Evolutionary conservation across 2,888 invertebrate genomes (phyloP), one percentile per base, ranked within the genome.

Genomic region (Hipparchia semele): DNA sequence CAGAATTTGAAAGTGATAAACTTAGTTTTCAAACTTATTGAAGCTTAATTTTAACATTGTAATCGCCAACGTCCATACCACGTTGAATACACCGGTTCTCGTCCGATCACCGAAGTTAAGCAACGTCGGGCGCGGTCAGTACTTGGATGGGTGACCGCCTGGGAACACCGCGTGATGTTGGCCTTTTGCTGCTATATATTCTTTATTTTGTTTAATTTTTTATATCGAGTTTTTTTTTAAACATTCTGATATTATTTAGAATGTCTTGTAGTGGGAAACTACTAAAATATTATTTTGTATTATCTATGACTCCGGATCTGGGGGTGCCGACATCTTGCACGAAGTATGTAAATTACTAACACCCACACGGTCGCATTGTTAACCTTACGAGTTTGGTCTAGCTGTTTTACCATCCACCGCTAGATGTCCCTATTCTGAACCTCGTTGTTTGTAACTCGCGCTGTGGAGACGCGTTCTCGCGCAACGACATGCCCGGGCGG

Each of bases 81-180:
- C 74, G 80, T 81, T 72, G 78, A 78, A 71, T 68, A 79, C 80
- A 80, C 79, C 79, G 80, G 79, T 80, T 81, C 81, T 80, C 80
- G 80, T 81, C 84, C 83, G 83, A 84, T 83, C 83, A 84, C 83
- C 84, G 82, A 83, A 84, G 83, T 84, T 82, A 84, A 84, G 84
- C 83, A 83, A 82, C 82, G 81, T 83, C 79, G 81, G 79, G 79
- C 80, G 80, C 76, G 80, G 78, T 80, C 79, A 80, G 81, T 80
- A 81, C 79, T 79, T 80, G 79, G 80, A 86, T 86, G 84, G 84
- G 84, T 85, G 85, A 85, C 84, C 86, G 84, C 84, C 83, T 85
- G 86, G 85, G 84, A 86, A 86, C 84, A 84, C 84, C 83, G 79
- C 74, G 76, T 76, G 75, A 67, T 69, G 71, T 76, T 75, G 73